Conservation (phyloP, 2,888 invertebrate genomes). For the Salticus scenicus region DNA sequence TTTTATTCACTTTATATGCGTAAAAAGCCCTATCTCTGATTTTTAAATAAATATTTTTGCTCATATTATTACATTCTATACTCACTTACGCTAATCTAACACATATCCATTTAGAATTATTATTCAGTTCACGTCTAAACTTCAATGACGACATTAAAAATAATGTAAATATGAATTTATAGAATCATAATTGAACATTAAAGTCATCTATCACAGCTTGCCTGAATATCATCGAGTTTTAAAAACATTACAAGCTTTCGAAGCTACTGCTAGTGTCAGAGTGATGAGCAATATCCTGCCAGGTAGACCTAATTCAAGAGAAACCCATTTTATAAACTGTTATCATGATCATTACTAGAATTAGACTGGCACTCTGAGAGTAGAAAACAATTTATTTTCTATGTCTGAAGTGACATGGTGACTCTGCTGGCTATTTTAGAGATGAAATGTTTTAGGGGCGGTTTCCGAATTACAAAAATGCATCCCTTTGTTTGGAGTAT, state of each 20-base stretch:
- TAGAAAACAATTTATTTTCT: conserved; percentile 1
- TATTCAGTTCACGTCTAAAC: too few relatives aligned
- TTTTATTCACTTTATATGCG: too few relatives aligned
- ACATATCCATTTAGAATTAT: too few relatives aligned
- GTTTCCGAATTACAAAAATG: background rate
- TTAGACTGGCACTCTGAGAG: background rate
- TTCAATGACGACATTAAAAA: too few relatives aligned
- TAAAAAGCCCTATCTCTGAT: too few relatives aligned
- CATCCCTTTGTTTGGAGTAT: background rate
- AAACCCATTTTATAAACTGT: background rate
- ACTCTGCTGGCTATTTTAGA: background rate
- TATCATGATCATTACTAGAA: background rate
- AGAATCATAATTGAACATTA: background rate
- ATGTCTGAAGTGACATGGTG: background rate
- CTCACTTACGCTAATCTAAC: too few relatives aligned
- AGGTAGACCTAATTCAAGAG: background rate
- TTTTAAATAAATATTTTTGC: too few relatives aligned
- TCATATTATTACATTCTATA: too few relatives aligned
- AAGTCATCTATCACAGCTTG: background rate
- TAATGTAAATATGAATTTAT: background rate
- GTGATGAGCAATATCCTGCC: background rate
- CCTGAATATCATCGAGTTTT: background rate
- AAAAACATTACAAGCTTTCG: background rate
- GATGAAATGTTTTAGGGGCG: background rate
- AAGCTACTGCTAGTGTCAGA: background rate